phyloP scores from a whole-genome alignment of 1,140 invertebrate species.

The Marisa cornuarietis region DNA sequence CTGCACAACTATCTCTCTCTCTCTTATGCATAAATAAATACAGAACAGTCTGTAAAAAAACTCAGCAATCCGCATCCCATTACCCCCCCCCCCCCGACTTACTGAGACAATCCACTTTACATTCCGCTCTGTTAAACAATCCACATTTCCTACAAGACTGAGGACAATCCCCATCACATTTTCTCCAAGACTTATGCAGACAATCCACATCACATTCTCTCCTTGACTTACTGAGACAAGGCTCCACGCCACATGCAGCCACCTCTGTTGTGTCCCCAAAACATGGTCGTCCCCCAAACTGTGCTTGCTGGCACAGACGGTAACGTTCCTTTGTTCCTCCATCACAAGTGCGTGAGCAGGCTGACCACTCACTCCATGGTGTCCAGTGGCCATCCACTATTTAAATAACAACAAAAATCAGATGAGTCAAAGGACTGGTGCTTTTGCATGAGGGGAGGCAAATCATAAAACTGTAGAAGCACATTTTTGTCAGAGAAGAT shows the following conservation, averaged over 20 bases:
- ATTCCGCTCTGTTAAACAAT: not conserved
- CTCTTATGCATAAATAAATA: too few species aligned
- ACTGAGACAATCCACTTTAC: too few species aligned
- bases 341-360: constrained; percentile 60
- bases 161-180: not conserved
- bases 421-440: too few species aligned
- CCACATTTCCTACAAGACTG: not conserved
- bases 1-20: too few species aligned
- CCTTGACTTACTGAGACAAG: constrained; percentile 50
- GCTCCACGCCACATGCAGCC: constrained; percentile 43
- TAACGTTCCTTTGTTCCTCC: constrained; percentile 41
- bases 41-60: too few species aligned
- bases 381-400: constrained; percentile 59
- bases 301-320: constrained; percentile 49
- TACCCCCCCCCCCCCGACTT: too few species aligned
- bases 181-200: too few species aligned
- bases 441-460: too few species aligned
- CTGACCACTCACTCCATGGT: constrained; percentile 58
- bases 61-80: too few species aligned
- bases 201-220: not conserved
- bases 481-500: too few species aligned
- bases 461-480: too few species aligned
- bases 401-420: constrained; percentile 3
- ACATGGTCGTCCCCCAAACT: constrained; percentile 52
- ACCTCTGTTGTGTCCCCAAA: constrained; percentile 50